Base-by-base conservation (phyloP, 2,113 vertebrate species). In the Planiliza haematocheilus region DNA sequence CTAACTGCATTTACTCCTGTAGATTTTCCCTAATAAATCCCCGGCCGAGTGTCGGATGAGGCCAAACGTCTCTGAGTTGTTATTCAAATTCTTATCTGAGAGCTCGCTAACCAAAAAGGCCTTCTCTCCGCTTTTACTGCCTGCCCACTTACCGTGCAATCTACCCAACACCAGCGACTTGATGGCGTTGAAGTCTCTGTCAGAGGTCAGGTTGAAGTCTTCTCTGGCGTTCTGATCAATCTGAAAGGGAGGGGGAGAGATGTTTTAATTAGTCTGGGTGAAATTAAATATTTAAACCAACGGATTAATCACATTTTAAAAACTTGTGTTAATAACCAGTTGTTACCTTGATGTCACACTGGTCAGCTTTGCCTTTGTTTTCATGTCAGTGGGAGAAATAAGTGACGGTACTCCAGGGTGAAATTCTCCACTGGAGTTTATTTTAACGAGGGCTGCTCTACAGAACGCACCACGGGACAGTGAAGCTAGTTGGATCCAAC, bases 181-280 rank as follows among this genome's bases (percentile, higher is more conserved):
- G 58, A 90, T 58, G 45, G 53, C 74, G 8, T 84, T 85, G 55
- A 91, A 90, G 60, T 91, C 90, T 55, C 78, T 81, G 0, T 88
- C 90, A 17, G 82, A 82, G 1, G 88, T 89, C 80, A 90, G 81
- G 62, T 89, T 91, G 80, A 90, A 89, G 43, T 83, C 68, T 10
- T 91, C 90, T 62, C 49, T 73, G 58, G 67, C 2, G 2, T 79
- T 83, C 3, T 91, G 75, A 62, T 91, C 82, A 7, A 91, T 68
- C 89, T 91, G 83, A 52, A 81, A 82, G 8, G 13, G 13, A 30
- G 1, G 7, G 17, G 14, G 4, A 53, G 18, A 6, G 16, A n/a
- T 2, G 39, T 10, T n/a, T 38, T 10, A 43, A 0, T 9, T 46
- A 18, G 0, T 11, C 12, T 36, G 11, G 8, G 5, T 66, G 0